These are phyloP conservation scores for Caenorhabditis tropicalis DNA, from an alignment of 1,140 invertebrate species.

Conservation along the genomic window DNA sequence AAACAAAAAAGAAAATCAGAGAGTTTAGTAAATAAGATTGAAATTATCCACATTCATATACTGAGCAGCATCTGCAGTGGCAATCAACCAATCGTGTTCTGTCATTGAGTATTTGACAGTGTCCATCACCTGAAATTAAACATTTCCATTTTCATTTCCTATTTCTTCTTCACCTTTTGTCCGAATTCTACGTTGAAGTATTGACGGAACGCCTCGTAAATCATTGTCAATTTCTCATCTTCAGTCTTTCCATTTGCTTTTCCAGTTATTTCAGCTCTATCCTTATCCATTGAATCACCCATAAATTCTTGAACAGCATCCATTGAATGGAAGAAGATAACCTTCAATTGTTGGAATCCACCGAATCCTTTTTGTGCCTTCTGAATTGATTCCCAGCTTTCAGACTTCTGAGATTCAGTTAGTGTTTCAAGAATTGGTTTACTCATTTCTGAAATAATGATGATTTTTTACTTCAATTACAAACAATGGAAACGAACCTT, in stretches of 20 bases:
- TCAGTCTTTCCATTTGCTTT: slow-evolving; percentile 17
- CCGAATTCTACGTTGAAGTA: slow-evolving; percentile 25
- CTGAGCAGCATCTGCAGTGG: not conserved
- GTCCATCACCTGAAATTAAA: not conserved
- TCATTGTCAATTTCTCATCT: not conserved
- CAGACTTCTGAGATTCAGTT: not conserved
- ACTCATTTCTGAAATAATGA: slow-evolving; percentile 18
- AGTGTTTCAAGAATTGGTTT: not conserved
- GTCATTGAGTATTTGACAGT: slow-evolving; percentile 35
- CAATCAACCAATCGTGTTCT: not conserved
- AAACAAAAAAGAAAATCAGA: not conserved
- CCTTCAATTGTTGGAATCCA: slow-evolving; percentile 30
- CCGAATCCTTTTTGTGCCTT: not conserved
- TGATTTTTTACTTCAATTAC: too few species aligned
- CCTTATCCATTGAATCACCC: slow-evolving; percentile 21
- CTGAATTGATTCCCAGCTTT: slow-evolving; percentile 28
- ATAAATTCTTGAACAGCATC: slow-evolving; percentile 26
- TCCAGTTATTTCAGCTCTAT: not conserved
- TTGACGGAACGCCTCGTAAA: slow-evolving; percentile 17
- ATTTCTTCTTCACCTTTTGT: not conserved
- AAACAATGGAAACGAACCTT: not conserved
- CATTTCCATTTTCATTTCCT: not conserved
- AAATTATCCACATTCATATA: not conserved
- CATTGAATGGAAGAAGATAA: slow-evolving; percentile 33
- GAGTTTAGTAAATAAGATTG: not conserved